Evolutionary conservation across 2,113 vertebrate genomes (phyloP).

Genomic region (Myodes glareolus): DNA sequence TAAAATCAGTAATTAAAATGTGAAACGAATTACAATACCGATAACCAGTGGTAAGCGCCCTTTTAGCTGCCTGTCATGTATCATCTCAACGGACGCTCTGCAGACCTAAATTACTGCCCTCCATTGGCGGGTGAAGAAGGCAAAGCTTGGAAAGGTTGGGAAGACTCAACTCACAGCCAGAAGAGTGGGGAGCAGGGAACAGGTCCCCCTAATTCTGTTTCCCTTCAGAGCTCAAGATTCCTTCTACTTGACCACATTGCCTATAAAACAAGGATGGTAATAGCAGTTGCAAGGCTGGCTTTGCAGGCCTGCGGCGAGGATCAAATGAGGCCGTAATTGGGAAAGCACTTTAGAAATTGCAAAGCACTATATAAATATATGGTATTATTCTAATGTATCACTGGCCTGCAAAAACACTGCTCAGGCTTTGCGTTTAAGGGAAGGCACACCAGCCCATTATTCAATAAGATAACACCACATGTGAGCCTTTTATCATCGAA

Average conservation of each 20-base stretch:
- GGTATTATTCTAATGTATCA: slow-evolving; percentile 80
- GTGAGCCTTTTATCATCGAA: slow-evolving; percentile 73
- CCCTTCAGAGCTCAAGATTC: slow-evolving; percentile 51
- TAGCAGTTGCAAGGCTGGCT: slow-evolving; percentile 61
- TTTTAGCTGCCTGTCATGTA: not conserved
- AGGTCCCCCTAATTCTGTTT: slow-evolving; percentile 54
- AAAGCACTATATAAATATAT: slow-evolving; percentile 78
- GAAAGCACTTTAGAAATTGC: slow-evolving; percentile 79
- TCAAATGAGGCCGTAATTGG: slow-evolving; percentile 77
- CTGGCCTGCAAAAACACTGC: slow-evolving; percentile 72
- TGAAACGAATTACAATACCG: not conserved
- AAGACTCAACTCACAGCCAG: not conserved
- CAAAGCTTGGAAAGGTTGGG: not conserved
- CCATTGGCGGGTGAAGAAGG: not conserved
- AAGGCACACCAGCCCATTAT: slow-evolving; percentile 79
- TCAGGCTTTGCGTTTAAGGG: slow-evolving; percentile 73
- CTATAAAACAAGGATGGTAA: slow-evolving; percentile 65
- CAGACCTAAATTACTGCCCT: not conserved
- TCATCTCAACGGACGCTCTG: not conserved
- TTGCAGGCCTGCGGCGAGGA: slow-evolving; percentile 71
- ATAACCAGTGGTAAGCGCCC: not conserved
- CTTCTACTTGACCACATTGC: slow-evolving; percentile 67
- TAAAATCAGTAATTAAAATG: not conserved
- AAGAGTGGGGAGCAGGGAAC: not conserved
- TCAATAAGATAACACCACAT: slow-evolving; percentile 80